Percentiles rank a stretch among this genome's conserved stretches.
Conservation (phyloP, 1,140 invertebrate species). For the Neodiprion lecontei region DNA sequence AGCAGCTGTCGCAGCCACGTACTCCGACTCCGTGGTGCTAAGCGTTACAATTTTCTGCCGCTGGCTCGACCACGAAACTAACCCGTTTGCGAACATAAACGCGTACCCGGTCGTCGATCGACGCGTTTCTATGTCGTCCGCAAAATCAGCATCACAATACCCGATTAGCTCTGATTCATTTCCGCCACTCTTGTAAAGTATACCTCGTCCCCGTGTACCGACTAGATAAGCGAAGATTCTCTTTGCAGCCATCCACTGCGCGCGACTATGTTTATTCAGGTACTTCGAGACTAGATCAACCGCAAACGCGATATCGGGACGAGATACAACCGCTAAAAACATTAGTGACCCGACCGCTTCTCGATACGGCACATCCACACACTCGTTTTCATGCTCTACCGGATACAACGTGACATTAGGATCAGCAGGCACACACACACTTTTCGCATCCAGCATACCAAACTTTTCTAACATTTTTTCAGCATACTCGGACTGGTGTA, state of each 20-base stretch:
- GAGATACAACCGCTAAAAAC: too few relatives aligned
- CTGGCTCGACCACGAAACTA: conserved; percentile 44
- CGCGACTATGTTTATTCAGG: conserved; percentile 22
- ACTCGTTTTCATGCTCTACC: neutral
- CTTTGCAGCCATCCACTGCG: conserved; percentile 36
- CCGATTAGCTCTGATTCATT: conserved; percentile 9
- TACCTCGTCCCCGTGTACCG: conserved; percentile 20
- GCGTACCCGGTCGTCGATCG: conserved; percentile 41
- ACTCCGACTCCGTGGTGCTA: conserved; percentile 49
- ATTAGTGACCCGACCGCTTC: conserved; percentile 39
- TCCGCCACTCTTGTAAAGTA: neutral
- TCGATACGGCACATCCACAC: conserved; percentile 34
- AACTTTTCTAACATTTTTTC: conserved; percentile 21
- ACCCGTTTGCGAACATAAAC: conserved; percentile 28
- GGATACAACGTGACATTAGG: conserved; percentile 14
- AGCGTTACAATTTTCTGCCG: conserved; percentile 48
- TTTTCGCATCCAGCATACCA: conserved; percentile 23
- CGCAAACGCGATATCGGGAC: too few relatives aligned
- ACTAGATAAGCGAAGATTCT: conserved; percentile 36
- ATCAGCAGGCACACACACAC: conserved; percentile 17
- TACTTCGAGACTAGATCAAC: conserved; percentile 19
- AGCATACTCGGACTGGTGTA: conserved; percentile 26
- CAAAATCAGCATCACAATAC: conserved; percentile 35
- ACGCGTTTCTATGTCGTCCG: conserved; percentile 35
- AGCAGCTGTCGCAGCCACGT: conserved; percentile 29